phyloP scores from a whole-genome alignment of 1,140 invertebrate species.

The Drusus annulatus region DNA sequence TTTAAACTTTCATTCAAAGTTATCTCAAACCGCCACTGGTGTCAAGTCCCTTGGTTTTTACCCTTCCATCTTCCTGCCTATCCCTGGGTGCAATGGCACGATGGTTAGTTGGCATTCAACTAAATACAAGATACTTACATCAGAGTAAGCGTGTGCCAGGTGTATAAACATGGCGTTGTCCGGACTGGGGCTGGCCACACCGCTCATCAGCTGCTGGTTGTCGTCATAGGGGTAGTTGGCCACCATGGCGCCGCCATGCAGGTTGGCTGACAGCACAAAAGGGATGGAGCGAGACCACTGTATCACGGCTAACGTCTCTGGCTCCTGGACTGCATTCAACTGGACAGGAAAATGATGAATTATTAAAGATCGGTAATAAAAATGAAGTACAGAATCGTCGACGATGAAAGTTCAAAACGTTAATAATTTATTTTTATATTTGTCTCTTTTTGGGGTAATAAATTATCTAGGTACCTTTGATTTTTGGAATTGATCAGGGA shows the following conservation, averaged over 20 bases:
- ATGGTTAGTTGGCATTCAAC: too few relatives aligned
- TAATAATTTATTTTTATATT: too few relatives aligned
- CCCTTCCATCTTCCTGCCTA: too few relatives aligned
- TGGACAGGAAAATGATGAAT: conserved; percentile 59
- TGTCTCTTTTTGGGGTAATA: too few relatives aligned
- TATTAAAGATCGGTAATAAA: too few relatives aligned
- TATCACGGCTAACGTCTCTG: conserved; percentile 94
- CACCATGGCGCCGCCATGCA: conserved; percentile 95
- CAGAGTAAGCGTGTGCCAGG: conserved; percentile 86
- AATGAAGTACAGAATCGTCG: too few relatives aligned
- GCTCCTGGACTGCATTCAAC: conserved; percentile 78
- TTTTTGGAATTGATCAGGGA: conserved; percentile 90
- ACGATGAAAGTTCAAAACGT: too few relatives aligned
- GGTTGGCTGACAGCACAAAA: conserved; percentile 96
- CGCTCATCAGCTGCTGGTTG: conserved; percentile 65
- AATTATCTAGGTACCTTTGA: conserved; percentile 64
- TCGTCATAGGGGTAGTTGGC: conserved; percentile 96
- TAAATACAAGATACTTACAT: conserved; percentile 71
- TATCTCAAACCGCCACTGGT: too few relatives aligned
- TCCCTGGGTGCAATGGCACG: too few relatives aligned
- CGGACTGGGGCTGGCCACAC: conserved; percentile 76
- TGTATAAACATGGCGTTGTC: conserved; percentile 90
- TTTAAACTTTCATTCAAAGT: too few relatives aligned
- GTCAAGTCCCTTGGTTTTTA: too few relatives aligned
- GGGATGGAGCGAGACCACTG: conserved; percentile 89